Evolutionary conservation across 2,797 vertebrate species (phyloP).

Genomic region (Urophycis tenuis): DNA sequence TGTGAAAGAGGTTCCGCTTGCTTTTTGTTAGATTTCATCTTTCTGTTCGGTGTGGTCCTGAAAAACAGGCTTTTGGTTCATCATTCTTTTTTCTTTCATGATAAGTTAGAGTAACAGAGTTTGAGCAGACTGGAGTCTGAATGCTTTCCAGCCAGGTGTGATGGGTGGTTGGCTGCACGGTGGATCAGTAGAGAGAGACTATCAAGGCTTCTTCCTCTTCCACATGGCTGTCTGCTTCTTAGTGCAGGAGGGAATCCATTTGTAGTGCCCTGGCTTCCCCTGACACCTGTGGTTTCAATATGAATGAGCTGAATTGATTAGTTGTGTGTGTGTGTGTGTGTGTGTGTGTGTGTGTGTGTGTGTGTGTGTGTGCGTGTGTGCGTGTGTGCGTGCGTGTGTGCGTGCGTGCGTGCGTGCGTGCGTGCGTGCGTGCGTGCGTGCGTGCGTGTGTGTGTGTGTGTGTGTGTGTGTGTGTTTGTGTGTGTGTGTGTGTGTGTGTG

Average conservation of each 20-base stretch:
- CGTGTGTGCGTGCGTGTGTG: not conserved
- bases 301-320: slow-evolving; percentile 69
- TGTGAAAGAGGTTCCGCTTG: no score
- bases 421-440: slow-evolving; percentile 19
- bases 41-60: no score
- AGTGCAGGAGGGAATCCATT: slow-evolving; percentile 55
- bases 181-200: slow-evolving; percentile 31
- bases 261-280: slow-evolving; percentile 66
- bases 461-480: not conserved
- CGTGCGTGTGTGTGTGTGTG: not conserved
- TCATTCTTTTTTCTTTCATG: not conserved
- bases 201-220: slow-evolving; percentile 33
- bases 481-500: not conserved
- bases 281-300: slow-evolving; percentile 61
- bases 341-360: not conserved
- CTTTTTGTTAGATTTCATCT: no score
- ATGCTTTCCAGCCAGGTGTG: not conserved
- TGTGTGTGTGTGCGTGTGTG: not conserved
- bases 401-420: not conserved
- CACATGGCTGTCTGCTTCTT: slow-evolving; percentile 50
- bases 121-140: no score
- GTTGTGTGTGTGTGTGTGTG: slow-evolving; percentile 19
- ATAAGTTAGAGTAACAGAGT: not conserved
- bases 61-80: no score
- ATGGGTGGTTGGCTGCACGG: not conserved